phyloP scores from a whole-genome alignment of 1,140 invertebrate species.

The Mylabris phalerata region DNA sequence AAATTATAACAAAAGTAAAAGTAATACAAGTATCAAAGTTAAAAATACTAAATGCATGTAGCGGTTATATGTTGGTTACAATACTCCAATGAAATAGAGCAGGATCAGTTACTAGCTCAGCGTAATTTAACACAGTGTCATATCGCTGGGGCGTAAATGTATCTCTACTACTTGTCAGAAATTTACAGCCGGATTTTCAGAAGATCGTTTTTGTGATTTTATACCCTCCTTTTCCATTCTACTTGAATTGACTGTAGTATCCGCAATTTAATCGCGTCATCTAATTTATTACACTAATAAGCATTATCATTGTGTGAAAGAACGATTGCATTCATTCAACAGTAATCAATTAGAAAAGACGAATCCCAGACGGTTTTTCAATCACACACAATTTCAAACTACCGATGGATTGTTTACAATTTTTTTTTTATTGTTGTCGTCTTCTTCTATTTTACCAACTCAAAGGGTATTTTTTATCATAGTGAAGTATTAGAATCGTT shows the following conservation, averaged over 20 bases:
- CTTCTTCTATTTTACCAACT: no score
- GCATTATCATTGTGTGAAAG: slow-evolving; percentile 4
- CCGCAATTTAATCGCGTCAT: slow-evolving; percentile 16
- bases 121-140: slow-evolving; percentile 27
- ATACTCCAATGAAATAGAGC: slow-evolving; percentile 18
- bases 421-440: no score
- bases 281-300: slow-evolving; percentile 15
- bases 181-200: slow-evolving; percentile 26
- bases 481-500: no score
- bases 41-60: slow-evolving; percentile 4
- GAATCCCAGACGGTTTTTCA: no score
- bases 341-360: no score
- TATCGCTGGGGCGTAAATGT: slow-evolving; percentile 26
- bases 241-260: slow-evolving; percentile 11
- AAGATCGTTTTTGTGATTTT: slow-evolving; percentile 23
- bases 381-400: no score
- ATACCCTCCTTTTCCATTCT: slow-evolving; percentile 14
- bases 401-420: no score
- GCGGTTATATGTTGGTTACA: slow-evolving; percentile 9
- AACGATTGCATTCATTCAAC: slow-evolving; percentile 5
- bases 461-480: no score
- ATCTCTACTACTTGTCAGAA: slow-evolving; percentile 24
- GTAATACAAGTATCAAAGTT: slow-evolving; percentile 11
- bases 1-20: slow-evolving; percentile 6
- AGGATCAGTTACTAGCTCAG: slow-evolving; percentile 25